Conservation (phyloP, 2,113 vertebrate genomes). For the Lethenteron camtschaticum region DNA sequence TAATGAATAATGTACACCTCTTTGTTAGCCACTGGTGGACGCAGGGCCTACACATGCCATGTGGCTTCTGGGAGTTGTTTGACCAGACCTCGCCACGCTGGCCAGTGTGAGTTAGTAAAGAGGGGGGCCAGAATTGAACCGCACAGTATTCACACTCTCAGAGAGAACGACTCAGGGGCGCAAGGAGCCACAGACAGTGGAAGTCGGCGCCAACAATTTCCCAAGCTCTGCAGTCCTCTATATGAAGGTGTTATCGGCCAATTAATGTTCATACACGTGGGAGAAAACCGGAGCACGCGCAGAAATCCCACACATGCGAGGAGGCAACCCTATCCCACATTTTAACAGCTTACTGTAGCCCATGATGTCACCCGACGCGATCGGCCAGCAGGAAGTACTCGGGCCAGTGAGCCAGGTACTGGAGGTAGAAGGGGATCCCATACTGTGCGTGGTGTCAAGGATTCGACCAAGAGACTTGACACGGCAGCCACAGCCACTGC, state of each 20-base stretch:
- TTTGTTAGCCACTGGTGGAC: no score
- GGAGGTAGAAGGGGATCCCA: slow-evolving; percentile 80
- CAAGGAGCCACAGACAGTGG: no score
- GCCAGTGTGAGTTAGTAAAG: no score
- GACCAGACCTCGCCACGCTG: no score
- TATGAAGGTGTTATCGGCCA: background rate
- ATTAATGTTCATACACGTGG: background rate
- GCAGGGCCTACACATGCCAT: no score
- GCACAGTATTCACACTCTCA: no score
- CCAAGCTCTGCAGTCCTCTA: background rate
- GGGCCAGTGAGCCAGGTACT: slow-evolving; percentile 89
- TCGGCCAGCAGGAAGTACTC: slow-evolving; percentile 90
- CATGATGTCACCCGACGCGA: slow-evolving; percentile 86
- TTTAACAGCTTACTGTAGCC: slow-evolving; percentile 50
- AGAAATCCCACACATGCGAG: slow-evolving; percentile 1
- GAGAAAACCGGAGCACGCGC: background rate
- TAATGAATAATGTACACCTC: no score
- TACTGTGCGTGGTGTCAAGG: slow-evolving; percentile 39
- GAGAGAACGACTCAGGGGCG: no score
- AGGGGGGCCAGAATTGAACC: no score
- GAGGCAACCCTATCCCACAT: slow-evolving; percentile 13
- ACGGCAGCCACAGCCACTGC: slow-evolving; percentile 4
- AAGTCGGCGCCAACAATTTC: background rate
- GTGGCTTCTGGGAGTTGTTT: no score
- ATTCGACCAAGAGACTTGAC: slow-evolving; percentile 7